phyloP scores from a whole-genome alignment of 2,888 invertebrate species.

The Hedya salicella region DNA sequence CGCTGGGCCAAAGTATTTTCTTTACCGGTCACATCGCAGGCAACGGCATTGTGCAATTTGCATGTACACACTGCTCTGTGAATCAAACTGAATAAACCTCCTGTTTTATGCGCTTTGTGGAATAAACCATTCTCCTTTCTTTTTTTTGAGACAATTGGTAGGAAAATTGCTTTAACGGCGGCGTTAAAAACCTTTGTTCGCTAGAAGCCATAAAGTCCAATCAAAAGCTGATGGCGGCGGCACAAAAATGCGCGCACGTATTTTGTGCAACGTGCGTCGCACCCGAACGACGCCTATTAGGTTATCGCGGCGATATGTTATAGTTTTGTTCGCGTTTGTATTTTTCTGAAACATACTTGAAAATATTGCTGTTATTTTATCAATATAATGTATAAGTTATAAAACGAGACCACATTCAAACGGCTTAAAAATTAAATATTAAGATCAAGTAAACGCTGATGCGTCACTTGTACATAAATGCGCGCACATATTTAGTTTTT shows the following conservation, averaged over 20 bases:
- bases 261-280: slow-evolving; percentile 40
- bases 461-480: too few relatives aligned
- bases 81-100: background rate
- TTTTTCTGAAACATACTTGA: background rate
- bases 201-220: slow-evolving; percentile 38
- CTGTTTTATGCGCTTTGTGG: background rate
- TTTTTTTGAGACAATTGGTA: background rate
- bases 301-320: slow-evolving; percentile 26
- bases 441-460: too few relatives aligned
- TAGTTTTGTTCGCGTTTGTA: slow-evolving; percentile 1
- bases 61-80: background rate
- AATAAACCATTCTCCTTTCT: background rate
- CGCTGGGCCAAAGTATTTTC: background rate
- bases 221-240: slow-evolving; percentile 30
- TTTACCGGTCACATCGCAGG: background rate
- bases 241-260: slow-evolving; percentile 41
- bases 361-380: too few relatives aligned
- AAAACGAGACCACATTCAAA: too few relatives aligned
- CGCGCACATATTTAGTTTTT: too few relatives aligned
- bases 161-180: background rate
- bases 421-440: too few relatives aligned
- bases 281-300: slow-evolving; percentile 29
- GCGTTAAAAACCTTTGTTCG: slow-evolving; percentile 16
- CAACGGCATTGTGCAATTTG: background rate
- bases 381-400: too few relatives aligned